These are phyloP conservation scores for Motacilla tschutschensis DNA, from an alignment of 2,113 vertebrate species.

Conservation along the genomic window DNA sequence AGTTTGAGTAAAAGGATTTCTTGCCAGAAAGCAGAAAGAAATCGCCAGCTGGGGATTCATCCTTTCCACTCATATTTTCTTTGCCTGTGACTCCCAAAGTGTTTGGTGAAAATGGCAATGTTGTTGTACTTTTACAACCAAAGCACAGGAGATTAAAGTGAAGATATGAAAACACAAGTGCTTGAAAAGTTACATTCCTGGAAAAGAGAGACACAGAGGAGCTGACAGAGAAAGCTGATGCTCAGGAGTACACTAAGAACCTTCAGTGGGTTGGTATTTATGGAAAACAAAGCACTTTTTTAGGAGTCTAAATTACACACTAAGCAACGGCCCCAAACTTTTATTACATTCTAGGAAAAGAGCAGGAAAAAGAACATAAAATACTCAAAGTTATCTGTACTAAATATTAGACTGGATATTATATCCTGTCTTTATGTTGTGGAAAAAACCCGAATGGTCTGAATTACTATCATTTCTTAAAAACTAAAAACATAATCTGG, in stretches of 20 bases:
- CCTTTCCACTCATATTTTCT: neutral
- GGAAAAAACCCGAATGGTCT: fast-evolving
- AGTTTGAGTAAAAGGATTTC: neutral
- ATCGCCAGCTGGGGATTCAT: neutral
- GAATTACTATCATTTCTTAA: neutral
- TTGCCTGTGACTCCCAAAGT: neutral
- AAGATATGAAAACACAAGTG: neutral
- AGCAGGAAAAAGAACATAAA: neutral
- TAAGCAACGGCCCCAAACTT: neutral
- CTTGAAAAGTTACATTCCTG: neutral
- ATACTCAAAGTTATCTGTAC: neutral
- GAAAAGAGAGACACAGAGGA: neutral
- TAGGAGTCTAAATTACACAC: neutral
- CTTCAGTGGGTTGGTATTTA: neutral
- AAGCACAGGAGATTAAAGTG: neutral
- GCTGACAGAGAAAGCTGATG: neutral
- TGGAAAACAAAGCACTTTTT: neutral
- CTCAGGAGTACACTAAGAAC: neutral
- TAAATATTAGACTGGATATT: neutral
- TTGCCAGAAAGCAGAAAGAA: neutral
- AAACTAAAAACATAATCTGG: neutral
- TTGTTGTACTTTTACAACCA: neutral
- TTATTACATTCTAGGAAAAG: neutral
- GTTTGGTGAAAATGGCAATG: neutral
- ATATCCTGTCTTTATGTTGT: neutral